phyloP scores from a whole-genome alignment of 2,113 vertebrate species.

The Panthera leo region DNA sequence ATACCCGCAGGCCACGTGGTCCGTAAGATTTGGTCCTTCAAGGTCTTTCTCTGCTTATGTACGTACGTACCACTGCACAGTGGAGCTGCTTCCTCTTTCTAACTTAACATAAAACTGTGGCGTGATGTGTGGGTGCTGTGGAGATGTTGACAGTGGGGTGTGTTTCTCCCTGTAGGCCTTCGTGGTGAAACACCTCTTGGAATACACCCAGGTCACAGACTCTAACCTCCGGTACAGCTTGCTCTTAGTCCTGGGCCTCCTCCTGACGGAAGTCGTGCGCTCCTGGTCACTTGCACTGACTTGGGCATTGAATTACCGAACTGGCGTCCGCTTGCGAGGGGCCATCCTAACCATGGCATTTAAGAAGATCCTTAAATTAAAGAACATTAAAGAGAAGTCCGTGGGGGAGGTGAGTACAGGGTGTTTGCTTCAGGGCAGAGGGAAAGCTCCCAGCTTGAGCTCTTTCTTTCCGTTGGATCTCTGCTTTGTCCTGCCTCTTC shows the following conservation, averaged over 20 bases:
- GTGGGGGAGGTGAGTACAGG: slow-evolving; percentile 90
- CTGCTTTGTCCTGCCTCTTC: neutral
- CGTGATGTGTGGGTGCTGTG: slow-evolving; percentile 61
- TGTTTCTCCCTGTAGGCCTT: slow-evolving; percentile 94
- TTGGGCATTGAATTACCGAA: slow-evolving; percentile 96
- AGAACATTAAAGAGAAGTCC: slow-evolving; percentile 93
- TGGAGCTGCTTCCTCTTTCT: slow-evolving; percentile 84
- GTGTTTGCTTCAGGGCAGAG: neutral
- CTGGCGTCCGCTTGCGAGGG: slow-evolving; percentile 91
- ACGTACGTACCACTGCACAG: neutral
- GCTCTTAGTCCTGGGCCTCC: slow-evolving; percentile 92
- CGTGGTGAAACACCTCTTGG: slow-evolving; percentile 94
- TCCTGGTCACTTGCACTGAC: slow-evolving; percentile 95
- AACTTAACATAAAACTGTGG: slow-evolving; percentile 88
- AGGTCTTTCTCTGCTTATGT: neutral
- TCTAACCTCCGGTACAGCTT: slow-evolving; percentile 92
- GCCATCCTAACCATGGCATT: slow-evolving; percentile 94
- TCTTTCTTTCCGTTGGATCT: neutral
- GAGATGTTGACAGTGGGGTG: slow-evolving; percentile 83
- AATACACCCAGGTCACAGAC: slow-evolving; percentile 91
- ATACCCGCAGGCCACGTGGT: neutral
- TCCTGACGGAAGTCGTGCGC: slow-evolving; percentile 91
- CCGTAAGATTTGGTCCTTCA: neutral
- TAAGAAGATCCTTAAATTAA: slow-evolving; percentile 93
- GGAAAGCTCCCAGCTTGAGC: neutral